phyloP scores from a whole-genome alignment of 2,113 vertebrate genomes.

The Rhombomys opimus region DNA sequence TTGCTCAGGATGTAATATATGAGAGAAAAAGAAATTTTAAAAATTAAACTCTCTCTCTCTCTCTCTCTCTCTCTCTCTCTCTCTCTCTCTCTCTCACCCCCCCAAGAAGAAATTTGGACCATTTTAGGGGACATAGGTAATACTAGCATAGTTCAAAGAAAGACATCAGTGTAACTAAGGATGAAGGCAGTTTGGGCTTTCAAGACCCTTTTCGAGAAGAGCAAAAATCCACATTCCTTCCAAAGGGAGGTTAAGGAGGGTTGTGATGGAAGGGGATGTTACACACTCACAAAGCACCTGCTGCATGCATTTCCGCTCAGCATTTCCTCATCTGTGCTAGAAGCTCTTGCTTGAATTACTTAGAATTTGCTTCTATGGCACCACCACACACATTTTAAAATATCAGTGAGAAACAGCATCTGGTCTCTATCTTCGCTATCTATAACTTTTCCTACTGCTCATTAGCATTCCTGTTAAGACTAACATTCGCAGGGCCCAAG shows the following conservation, averaged over 20 bases:
- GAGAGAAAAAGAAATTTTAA: no score
- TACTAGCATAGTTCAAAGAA: neutral
- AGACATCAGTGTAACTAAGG: no score
- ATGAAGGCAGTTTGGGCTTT: no score
- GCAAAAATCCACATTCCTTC: neutral
- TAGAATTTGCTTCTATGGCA: neutral
- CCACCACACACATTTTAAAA: neutral
- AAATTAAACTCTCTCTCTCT: no score
- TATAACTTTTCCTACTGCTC: neutral
- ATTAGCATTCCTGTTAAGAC: neutral
- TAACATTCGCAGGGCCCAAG: neutral
- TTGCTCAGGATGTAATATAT: no score
- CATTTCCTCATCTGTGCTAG: neutral
- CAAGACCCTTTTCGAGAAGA: neutral
- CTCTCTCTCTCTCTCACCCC: no score
- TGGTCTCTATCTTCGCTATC: neutral
- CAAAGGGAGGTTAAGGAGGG: rapidly evolving
- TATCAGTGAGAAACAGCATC: neutral
- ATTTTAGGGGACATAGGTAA: neutral
- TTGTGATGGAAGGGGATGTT: rapidly evolving
- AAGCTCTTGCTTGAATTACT: neutral
- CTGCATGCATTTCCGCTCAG: neutral
- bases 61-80: no score
- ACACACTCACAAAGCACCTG: neutral
- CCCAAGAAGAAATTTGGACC: neutral